Evolutionary conservation across 2,113 vertebrate genomes (phyloP), one percentile per base, ranked within the genome.

Genomic region (Tetrao urogallus): DNA sequence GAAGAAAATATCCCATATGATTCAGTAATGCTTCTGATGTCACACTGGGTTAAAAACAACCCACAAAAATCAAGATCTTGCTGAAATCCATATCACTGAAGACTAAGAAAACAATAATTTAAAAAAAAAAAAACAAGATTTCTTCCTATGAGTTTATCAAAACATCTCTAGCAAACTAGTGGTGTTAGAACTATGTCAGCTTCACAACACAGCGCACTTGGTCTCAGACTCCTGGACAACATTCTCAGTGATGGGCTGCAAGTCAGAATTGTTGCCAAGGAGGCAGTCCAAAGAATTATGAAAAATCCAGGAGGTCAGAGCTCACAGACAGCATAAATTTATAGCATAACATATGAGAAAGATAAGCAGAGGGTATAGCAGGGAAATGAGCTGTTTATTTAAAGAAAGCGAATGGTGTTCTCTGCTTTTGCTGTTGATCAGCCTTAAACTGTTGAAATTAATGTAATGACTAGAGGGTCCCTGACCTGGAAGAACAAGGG

Each of bases 401-500:
- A 78, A 88, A 88, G 79, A 54, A 90, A 88, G 47, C 40, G 65
- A 90, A 86, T 16, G 30, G 25, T 87, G 58, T 52, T 91, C 94
- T 87, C 65, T 92, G 42, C 57, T 78, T 83, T 75, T 75, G 79
- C 76, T 81, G 60, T 18, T 91, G 84, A 89, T 76, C 47, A 5
- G 80, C 89, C 65, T 90, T 86, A 90, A 94, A 90, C 72, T 38
- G 61, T 66, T 94, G 40, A 61, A 88, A 91, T 86, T 94, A 90
- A 81, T 75, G 88, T 78, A 78, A 94, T 91, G 91, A 75, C 76
- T 88, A 11, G 47, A 83, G 69, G 90, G 88, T 86, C 69, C 86
- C 52, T 94, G 89, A 92, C 91, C 91, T 92, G 85, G 57, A 90
- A 94, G 95, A 94, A 72, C 72, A 75, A 34, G 82, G 82, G 72